Evolutionary conservation across 2,113 vertebrate genomes (phyloP).

Genomic region (Strix uralensis): DNA sequence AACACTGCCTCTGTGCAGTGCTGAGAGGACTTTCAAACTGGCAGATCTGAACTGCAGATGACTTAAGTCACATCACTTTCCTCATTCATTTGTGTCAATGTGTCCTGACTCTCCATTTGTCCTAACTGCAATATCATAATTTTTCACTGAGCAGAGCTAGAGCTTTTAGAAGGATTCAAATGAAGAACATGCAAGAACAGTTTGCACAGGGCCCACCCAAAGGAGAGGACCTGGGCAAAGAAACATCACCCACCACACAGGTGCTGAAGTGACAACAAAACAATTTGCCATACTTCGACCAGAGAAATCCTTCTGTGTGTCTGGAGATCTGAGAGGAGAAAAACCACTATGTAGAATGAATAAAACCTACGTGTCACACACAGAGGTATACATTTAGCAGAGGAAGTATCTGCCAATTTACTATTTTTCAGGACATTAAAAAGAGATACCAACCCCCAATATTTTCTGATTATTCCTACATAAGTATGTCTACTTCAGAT

Average conservation of each 20-base stretch:
- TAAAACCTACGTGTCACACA: background rate
- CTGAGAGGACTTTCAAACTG: background rate
- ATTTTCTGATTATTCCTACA: background rate
- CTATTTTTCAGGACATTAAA: background rate
- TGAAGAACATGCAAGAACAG: background rate
- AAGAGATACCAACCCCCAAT: background rate
- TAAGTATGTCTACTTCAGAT: background rate
- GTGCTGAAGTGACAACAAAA: background rate
- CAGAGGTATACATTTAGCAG: background rate
- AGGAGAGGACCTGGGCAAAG: background rate
- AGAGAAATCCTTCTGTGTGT: background rate
- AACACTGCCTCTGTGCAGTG: background rate
- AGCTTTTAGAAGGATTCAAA: background rate
- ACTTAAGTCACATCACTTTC: background rate
- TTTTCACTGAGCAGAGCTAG: background rate
- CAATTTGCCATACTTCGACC: fast-evolving
- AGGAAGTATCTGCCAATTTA: background rate
- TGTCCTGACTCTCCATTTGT: background rate
- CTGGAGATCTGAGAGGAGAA: background rate
- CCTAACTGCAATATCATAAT: background rate
- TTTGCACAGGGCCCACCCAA: background rate
- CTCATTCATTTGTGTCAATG: background rate
- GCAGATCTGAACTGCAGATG: background rate
- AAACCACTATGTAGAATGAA: background rate
- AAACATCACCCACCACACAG: background rate